These are phyloP conservation scores for Nylanderia fulva DNA, from an alignment of 1,140 invertebrate genomes.

Conservation along the genomic window DNA sequence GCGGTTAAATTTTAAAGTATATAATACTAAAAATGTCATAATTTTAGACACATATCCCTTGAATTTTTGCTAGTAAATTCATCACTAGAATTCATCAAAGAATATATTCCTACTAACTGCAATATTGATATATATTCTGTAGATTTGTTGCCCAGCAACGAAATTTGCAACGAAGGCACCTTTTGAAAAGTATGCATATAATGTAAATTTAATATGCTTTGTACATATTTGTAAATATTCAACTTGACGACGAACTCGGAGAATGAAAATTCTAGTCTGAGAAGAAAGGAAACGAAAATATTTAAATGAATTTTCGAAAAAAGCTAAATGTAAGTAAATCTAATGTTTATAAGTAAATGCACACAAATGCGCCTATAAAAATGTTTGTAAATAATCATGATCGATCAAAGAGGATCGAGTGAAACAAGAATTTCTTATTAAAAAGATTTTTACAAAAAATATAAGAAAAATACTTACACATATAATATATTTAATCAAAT, in stretches of 20 bases:
- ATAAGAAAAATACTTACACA: not conserved
- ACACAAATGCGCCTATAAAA: conserved; percentile 33
- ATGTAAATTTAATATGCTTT: conserved; percentile 36
- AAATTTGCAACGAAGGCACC: conserved; percentile 52
- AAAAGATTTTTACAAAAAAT: conserved; percentile 34
- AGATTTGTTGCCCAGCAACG: conserved; percentile 38
- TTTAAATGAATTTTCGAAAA: conserved; percentile 1
- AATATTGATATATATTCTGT: conserved; percentile 36
- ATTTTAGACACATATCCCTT: not conserved
- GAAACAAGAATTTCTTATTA: conserved; percentile 18
- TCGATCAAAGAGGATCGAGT: not conserved
- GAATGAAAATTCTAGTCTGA: not conserved
- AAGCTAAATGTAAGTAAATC: conserved; percentile 18
- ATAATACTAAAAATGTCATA: not conserved
- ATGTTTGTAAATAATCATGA: conserved; percentile 33
- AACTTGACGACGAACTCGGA: not conserved
- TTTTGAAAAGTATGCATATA: not conserved
- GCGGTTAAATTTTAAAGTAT: not conserved
- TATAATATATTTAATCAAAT: not conserved
- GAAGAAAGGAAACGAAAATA: not conserved
- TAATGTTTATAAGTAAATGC: conserved; percentile 8
- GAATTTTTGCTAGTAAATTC: not conserved
- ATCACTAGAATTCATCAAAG: not conserved
- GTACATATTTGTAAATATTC: conserved; percentile 54
- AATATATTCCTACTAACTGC: not conserved